These are phyloP conservation scores for Yponomeuta malinellus DNA, from an alignment of 2,888 invertebrate genomes.

Conservation along the genomic window DNA sequence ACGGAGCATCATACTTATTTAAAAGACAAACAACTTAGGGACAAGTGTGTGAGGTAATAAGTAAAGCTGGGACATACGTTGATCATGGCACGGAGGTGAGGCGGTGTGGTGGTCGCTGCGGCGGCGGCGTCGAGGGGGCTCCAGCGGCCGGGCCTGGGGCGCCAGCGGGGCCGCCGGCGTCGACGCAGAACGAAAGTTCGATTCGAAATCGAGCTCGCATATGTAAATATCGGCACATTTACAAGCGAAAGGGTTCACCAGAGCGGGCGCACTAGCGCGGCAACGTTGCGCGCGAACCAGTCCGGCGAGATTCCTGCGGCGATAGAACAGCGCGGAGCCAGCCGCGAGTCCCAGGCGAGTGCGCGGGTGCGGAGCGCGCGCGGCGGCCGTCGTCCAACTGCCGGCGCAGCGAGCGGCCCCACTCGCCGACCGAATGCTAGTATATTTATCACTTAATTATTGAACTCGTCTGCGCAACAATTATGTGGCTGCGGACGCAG, in stretches of 20 bases:
- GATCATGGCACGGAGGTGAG: slow-evolving; percentile 68
- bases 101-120: slow-evolving; percentile 36
- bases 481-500: slow-evolving; percentile 47
- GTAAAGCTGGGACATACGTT: slow-evolving; percentile 49
- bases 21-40: background rate
- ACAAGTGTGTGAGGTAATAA: background rate
- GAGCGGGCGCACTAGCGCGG: slow-evolving; percentile 69
- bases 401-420: slow-evolving; percentile 61
- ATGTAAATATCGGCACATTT: slow-evolving; percentile 77
- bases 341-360: slow-evolving; percentile 13
- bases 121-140: slow-evolving; percentile 20
- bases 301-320: slow-evolving; percentile 79
- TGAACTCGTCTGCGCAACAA: slow-evolving; percentile 71
- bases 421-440: slow-evolving; percentile 39
- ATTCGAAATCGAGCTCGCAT: slow-evolving; percentile 71
- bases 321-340: slow-evolving; percentile 75
- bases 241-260: slow-evolving; percentile 76
- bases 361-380: slow-evolving; percentile 35
- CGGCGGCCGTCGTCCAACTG: slow-evolving; percentile 69
- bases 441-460: slow-evolving; percentile 75
- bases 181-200: slow-evolving; percentile 74
- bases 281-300: slow-evolving; percentile 77
- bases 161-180: slow-evolving; percentile 54
- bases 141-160: slow-evolving; percentile 44
- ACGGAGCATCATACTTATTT: background rate